Evolutionary conservation across 2,888 invertebrate genomes (phyloP), one percentile per base, ranked within the genome.

Genomic region (Octonoba sinensis): DNA sequence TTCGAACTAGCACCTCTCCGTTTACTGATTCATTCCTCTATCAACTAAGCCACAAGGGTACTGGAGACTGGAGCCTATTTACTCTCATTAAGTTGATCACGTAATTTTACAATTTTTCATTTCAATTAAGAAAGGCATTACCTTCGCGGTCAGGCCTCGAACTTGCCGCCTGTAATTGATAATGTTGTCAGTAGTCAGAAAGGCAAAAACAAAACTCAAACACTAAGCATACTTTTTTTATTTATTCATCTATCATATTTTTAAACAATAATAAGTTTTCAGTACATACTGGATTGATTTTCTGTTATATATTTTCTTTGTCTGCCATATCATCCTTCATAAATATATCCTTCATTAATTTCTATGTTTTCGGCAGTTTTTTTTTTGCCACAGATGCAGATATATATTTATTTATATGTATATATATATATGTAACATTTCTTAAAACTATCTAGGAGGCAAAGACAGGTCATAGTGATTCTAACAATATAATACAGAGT

Each of bases 401-500:
- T 76, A 69, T 76, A 67, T 67, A 65, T 64, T 27, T 69, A 79
- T 67, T 71, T 66, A 27, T 59, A 57, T 70, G 18, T 64, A 36
- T 54, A 47, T 65, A 44, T 65, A 57, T 60, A 66, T 47, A 57
- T 57, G 27, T 64, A 64, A 64, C 64, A 66, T 60, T 46, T 72
- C 62, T 73, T 73, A 47, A 24, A 65, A 15, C 65, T 47, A 4
- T 12, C 62, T 79, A 73, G 54, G 44, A 79, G 73, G 73, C 62
- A 57, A 66, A 72, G 47, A 59, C 56, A 46, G 46, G 56, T 64
- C 44, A 69, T 65, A 76, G 56, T 73, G 73, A 47, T 62, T 44
- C 79, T 79, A 79, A 64, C 73, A 73, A 73, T 67, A 72, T 59
- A 78, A 78, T 72, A 54, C 69, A 69, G 62, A 79, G 62, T 79